These are phyloP conservation scores for Cheilosia urbana DNA, from an alignment of 2,888 invertebrate genomes.

Conservation along the genomic window DNA sequence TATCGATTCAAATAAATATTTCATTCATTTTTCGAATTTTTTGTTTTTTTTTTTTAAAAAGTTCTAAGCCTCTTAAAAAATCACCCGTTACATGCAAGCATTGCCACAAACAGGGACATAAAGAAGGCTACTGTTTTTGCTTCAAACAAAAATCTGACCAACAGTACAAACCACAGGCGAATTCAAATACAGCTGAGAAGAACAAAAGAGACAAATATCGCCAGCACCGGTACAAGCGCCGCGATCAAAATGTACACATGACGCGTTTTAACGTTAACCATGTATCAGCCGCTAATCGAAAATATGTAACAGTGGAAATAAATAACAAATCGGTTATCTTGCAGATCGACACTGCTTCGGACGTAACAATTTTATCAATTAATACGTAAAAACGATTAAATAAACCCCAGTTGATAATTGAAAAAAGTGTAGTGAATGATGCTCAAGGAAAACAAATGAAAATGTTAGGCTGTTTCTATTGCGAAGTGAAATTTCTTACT, in stretches of 20 bases:
- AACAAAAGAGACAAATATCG: slow-evolving; percentile 22
- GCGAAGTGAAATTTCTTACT: slow-evolving; percentile 16
- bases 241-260: slow-evolving; percentile 9
- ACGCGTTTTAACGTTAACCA: slow-evolving; percentile 15
- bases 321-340: slow-evolving; percentile 19
- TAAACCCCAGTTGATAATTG: slow-evolving; percentile 12
- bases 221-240: slow-evolving; percentile 1
- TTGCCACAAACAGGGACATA: slow-evolving; percentile 80
- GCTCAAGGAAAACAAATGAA: slow-evolving; percentile 34
- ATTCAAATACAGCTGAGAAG: slow-evolving; percentile 11
- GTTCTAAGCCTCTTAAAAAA: too few relatives aligned
- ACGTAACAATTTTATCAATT: slow-evolving; percentile 43
- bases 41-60: too few relatives aligned
- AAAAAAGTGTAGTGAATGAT: slow-evolving; percentile 12
- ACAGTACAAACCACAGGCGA: too few relatives aligned
- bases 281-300: slow-evolving; percentile 24
- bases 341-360: slow-evolving; percentile 48
- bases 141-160: slow-evolving; percentile 17
- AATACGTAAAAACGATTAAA: slow-evolving; percentile 38
- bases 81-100: slow-evolving; percentile 19
- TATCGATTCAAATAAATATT: too few relatives aligned
- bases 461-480: slow-evolving; percentile 35
- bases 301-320: slow-evolving; percentile 29
- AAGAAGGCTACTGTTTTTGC: slow-evolving; percentile 80
- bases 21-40: too few relatives aligned